Conservation (phyloP, 2,113 vertebrate genomes). For the Tragelaphus scriptus region DNA sequence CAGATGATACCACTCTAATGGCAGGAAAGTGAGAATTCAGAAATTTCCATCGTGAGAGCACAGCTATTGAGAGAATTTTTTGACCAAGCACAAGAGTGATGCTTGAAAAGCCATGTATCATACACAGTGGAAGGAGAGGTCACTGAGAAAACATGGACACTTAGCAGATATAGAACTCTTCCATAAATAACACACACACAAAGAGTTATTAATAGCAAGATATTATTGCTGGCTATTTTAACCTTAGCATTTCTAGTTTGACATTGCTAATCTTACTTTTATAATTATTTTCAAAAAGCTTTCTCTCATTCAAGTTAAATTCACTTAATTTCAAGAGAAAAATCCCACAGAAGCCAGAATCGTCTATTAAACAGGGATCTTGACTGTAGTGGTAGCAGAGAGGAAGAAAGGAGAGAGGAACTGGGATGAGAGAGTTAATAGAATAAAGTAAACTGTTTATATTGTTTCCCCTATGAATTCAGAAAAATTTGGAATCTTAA, state of each 20-base stretch:
- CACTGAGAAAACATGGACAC: not conserved
- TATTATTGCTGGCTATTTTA: not conserved
- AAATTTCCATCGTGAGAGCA: not conserved
- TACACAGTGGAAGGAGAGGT: no score
- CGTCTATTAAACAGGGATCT: not conserved
- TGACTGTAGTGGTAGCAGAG: not conserved
- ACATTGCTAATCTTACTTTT: not conserved
- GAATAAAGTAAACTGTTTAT: not conserved
- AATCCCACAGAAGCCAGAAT: not conserved
- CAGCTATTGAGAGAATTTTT: not conserved
- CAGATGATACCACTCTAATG: not conserved
- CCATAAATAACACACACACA: not conserved
- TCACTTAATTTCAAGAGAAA: not conserved
- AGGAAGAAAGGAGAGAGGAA: not conserved
- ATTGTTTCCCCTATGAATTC: not conserved
- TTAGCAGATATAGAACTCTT: not conserved
- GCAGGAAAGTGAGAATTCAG: not conserved
- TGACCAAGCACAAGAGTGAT: not conserved
- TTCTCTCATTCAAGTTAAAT: not conserved
- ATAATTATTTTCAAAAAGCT: not conserved
- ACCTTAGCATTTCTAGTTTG: not conserved
- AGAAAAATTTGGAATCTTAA: not conserved
- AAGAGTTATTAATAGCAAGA: not conserved
- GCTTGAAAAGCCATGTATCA: not conserved
- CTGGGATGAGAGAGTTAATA: not conserved